Evolutionary conservation across 2,113 vertebrate genomes (phyloP), one percentile per base, ranked within the genome.

Genomic region (Girardinichthys multiradiatus): DNA sequence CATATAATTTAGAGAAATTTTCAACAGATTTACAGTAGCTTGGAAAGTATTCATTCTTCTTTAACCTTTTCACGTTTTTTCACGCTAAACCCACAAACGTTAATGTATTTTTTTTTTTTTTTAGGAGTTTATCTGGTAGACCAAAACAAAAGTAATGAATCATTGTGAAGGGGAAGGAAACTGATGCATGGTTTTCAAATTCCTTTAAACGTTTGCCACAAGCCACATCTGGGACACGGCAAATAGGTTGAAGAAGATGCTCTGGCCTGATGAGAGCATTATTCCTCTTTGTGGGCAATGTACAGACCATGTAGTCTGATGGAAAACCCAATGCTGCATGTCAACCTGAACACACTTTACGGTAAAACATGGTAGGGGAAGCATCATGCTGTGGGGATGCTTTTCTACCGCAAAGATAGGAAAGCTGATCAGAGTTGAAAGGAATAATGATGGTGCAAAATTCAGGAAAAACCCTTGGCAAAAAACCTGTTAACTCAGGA

Each of bases 1-100:
- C 82, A 76, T 64, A 62, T 45, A 42, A 68, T 76, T 81, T 17
- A 30, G 63, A 59, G 65, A 14, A 73, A 76, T 63, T 13, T 21
- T 67, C 10, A 67, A 57, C 31, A 57, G n/a, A 79, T 61, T 76
- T 63, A 61, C 21, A n/a, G 6, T 54, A 54, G 7, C 9, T 54
- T 54, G 19, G 3, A 3, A 54, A 54, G 21, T n/a, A 54, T 24
- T 54, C 21, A 54, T 21, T 8, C 24, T 21, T n/a, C 24, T 24
- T n/a, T 7, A n/a, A 54, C 19, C 3, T 54, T n/a, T 54, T 10
- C 37, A 45, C 4, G 6, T 45, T 45, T 45, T 45, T 19, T 45
- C 42, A 19, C 19, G 42, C 7, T 45, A 45, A 45, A 45, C 15
- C 17, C 42, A 19, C 42, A 45, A 45, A 45, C 42, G 17, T 45